Evolutionary conservation across 1,140 invertebrate species (phyloP).

Genomic region (Pygmarrhopalites habei): DNA sequence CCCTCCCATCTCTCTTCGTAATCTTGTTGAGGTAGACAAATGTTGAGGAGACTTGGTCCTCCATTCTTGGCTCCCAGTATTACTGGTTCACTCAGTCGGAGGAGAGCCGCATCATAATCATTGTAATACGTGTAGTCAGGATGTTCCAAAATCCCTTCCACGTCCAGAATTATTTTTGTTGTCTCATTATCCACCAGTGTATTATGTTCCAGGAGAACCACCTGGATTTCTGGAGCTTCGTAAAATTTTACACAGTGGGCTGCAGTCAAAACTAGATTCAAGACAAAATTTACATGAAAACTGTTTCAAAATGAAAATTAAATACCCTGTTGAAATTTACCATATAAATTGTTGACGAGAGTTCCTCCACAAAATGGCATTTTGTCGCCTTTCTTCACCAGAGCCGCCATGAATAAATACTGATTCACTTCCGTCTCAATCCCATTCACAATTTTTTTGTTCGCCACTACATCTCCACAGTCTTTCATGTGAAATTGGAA

Average conservation of each 20-base stretch:
- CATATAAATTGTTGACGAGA: slow-evolving; percentile 20
- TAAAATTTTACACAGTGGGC: slow-evolving; percentile 31
- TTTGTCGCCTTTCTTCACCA: slow-evolving; percentile 18
- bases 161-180: neutral
- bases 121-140: slow-evolving; percentile 21
- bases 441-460: slow-evolving; percentile 35
- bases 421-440: slow-evolving; percentile 26
- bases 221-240: neutral
- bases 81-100: slow-evolving; percentile 26
- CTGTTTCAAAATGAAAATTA: no score
- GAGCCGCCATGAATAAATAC: slow-evolving; percentile 38
- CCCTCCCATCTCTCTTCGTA: neutral
- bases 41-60: slow-evolving; percentile 13
- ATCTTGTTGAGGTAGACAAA: slow-evolving; percentile 21
- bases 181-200: neutral
- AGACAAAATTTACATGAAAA: no score
- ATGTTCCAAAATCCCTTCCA: slow-evolving; percentile 28
- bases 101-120: slow-evolving; percentile 43
- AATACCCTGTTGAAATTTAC: no score
- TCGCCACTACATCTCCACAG: slow-evolving; percentile 14
- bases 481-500: slow-evolving; percentile 12
- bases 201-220: neutral
- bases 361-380: slow-evolving; percentile 33
- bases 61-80: neutral
- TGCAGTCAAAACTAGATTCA: slow-evolving; percentile 29